A percentile compares a stretch with the other conserved stretches of the same genome.
These are phyloP conservation scores for Altica lythri DNA, from an alignment of 2,888 invertebrate genomes.

Conservation along the genomic window DNA sequence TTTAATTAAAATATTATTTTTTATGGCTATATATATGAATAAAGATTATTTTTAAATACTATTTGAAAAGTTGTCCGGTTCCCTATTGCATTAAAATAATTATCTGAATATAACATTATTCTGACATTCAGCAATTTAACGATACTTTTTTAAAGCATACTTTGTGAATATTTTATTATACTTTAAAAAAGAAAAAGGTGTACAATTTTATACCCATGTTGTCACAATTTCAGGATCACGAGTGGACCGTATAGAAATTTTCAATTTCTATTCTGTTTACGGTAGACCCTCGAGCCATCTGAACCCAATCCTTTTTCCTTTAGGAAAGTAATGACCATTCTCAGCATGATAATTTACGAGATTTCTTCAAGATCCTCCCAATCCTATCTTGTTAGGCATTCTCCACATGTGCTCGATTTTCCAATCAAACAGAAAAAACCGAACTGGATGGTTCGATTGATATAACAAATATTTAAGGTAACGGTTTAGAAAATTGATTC, in stretches of 20 bases:
- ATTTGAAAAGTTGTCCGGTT: too few species aligned
- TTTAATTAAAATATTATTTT: too few species aligned
- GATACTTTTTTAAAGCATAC: too few species aligned
- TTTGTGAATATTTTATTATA: too few species aligned
- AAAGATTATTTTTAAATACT: too few species aligned
- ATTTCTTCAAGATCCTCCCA: slow-evolving; percentile 8
- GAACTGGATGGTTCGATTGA: background rate
- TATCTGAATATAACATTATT: too few species aligned
- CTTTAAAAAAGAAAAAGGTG: too few species aligned
- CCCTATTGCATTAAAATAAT: too few species aligned
- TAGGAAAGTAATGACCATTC: slow-evolving; percentile 5
- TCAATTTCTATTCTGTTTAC: slow-evolving; percentile 15
- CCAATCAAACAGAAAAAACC: slow-evolving; percentile 14
- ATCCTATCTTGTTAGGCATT: slow-evolving; percentile 18
- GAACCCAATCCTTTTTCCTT: slow-evolving; percentile 9
- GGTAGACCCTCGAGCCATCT: slow-evolving; percentile 5
- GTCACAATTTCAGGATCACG: too few species aligned
- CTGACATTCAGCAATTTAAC: too few species aligned
- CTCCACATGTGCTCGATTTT: slow-evolving; percentile 18
- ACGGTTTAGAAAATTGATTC: slow-evolving; percentile 16
- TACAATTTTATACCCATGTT: too few species aligned
- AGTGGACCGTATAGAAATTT: slow-evolving; percentile 1
- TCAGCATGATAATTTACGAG: slow-evolving; percentile 17
- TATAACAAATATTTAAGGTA: slow-evolving; percentile 13
- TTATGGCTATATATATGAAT: too few species aligned